Evolutionary conservation across 1,140 invertebrate species (phyloP).

Genomic region (Harpegnathos saltator): DNA sequence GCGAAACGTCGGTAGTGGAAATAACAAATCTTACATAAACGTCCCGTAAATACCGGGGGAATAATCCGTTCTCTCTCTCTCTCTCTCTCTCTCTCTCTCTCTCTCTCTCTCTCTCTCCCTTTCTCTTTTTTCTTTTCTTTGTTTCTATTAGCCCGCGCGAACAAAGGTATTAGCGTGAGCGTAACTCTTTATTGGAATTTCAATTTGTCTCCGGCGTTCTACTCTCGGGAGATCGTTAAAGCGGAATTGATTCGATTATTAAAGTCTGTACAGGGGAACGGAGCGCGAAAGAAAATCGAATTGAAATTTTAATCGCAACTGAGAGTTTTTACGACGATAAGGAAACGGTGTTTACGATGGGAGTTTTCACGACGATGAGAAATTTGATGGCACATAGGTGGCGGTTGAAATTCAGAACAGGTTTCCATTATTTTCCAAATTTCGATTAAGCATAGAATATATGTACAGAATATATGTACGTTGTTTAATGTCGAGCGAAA

Average conservation of each 20-base stretch:
- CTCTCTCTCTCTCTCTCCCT: too few relatives aligned
- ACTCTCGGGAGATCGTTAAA: constrained; percentile 23
- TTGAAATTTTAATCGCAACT: constrained; percentile 12
- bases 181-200: constrained; percentile 34
- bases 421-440: too few relatives aligned
- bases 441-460: too few relatives aligned
- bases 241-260: constrained; percentile 34
- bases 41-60: neutral
- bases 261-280: constrained; percentile 15
- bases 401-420: too few relatives aligned
- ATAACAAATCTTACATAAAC: neutral
- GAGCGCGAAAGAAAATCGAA: neutral
- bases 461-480: too few relatives aligned
- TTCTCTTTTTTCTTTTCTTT: too few relatives aligned
- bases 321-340: neutral
- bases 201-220: constrained; percentile 27
- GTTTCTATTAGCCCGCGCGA: neutral
- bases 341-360: too few relatives aligned
- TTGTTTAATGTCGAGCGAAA: neutral
- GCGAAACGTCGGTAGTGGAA: neutral
- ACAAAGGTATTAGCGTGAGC: constrained; percentile 13
- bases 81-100: too few relatives aligned
- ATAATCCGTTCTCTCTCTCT: neutral
- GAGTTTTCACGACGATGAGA: neutral
- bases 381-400: too few relatives aligned